Evolutionary conservation across 2,797 vertebrate species (phyloP).

Genomic region (Lithobates pipiens): DNA sequence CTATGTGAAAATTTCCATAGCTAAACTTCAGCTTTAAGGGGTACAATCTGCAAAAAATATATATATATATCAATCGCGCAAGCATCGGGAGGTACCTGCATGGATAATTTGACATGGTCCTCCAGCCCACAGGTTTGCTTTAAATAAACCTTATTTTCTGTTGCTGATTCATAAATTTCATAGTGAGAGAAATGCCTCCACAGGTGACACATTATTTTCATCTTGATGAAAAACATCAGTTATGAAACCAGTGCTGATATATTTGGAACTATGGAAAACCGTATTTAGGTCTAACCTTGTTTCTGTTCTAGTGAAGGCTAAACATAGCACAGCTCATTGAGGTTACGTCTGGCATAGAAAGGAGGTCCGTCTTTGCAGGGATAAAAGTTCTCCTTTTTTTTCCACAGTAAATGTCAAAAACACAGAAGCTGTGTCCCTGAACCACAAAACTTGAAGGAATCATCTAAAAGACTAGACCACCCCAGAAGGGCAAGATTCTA

Average conservation of each 20-base stretch:
- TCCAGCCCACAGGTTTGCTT: background rate
- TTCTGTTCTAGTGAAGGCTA: background rate
- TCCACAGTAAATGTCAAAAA: slow-evolving; percentile 15
- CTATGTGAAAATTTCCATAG: too few species aligned
- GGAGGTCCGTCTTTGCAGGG: background rate
- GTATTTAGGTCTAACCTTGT: background rate
- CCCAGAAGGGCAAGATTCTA: slow-evolving; percentile 19
- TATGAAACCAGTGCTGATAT: background rate
- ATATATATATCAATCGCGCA: too few species aligned
- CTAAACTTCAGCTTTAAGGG: too few species aligned
- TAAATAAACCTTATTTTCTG: background rate
- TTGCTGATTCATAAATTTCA: background rate
- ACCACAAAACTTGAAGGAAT: slow-evolving; percentile 22
- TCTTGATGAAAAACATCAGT: slow-evolving; percentile 2
- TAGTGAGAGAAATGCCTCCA: background rate
- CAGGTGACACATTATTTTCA: background rate
- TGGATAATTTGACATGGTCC: background rate
- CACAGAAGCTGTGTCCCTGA: slow-evolving; percentile 31
- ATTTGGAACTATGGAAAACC: background rate
- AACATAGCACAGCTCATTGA: slow-evolving; percentile 20
- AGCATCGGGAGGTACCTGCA: too few species aligned
- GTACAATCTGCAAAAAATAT: too few species aligned
- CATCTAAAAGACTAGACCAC: slow-evolving; percentile 40
- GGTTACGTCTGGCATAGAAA: background rate
- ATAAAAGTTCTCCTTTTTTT: slow-evolving; percentile 26